A percentile compares a stretch with the other conserved stretches of the same genome.
Conservation (phyloP, 2,797 vertebrate genomes). For the Falco rusticolus region DNA sequence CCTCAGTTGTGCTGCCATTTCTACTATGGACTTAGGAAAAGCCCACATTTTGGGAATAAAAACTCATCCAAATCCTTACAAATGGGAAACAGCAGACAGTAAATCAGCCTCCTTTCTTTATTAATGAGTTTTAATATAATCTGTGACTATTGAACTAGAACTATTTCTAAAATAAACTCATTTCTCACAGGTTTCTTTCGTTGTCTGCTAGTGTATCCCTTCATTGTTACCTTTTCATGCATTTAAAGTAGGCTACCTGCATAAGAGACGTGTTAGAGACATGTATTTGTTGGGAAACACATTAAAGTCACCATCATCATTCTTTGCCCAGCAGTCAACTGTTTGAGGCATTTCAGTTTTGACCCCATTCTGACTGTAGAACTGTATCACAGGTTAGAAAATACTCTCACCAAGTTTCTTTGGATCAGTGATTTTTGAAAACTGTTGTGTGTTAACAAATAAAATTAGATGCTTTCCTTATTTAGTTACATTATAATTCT, state of each 20-base stretch:
- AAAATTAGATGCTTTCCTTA: neutral
- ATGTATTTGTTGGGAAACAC: neutral
- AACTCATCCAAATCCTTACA: neutral
- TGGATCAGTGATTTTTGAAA: neutral
- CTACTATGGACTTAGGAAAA: neutral
- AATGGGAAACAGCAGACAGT: neutral
- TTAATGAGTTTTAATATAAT: neutral
- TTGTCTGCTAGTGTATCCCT: neutral
- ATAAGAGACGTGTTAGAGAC: neutral
- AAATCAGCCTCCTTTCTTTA: neutral
- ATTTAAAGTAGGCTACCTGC: neutral
- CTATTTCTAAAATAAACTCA: neutral
- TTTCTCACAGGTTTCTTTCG: neutral
- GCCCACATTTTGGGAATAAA: neutral
- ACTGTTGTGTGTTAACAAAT: neutral
- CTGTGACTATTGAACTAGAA: neutral
- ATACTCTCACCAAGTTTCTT: neutral
- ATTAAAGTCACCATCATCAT: neutral
- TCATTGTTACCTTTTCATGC: neutral
- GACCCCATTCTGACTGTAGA: neutral
- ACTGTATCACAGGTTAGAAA: neutral
- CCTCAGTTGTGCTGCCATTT: neutral
- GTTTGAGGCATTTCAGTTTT: neutral
- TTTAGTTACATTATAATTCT: neutral
- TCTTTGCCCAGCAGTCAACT: neutral